These are phyloP conservation scores for Tenthredo notha DNA, from an alignment of 2,888 invertebrate genomes.

Conservation along the genomic window DNA sequence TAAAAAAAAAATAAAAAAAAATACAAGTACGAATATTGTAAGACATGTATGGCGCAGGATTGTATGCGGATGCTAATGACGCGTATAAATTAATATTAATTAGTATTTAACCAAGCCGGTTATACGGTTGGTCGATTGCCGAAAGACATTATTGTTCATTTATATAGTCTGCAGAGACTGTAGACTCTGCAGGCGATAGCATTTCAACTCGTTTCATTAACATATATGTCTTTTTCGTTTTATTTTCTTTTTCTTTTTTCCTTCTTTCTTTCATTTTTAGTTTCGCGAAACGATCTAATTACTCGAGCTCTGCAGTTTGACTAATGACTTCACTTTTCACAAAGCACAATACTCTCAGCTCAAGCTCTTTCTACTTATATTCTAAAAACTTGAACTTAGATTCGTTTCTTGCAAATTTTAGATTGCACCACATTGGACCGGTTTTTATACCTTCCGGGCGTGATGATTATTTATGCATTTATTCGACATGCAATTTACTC, in stretches of 20 bases:
- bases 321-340: background rate
- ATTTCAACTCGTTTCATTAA: background rate
- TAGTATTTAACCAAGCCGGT: conserved; percentile 26
- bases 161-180: background rate
- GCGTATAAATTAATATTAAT: conserved; percentile 45
- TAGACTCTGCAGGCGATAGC: background rate
- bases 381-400: background rate
- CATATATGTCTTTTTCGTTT: background rate
- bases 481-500: background rate
- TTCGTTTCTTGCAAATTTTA: background rate
- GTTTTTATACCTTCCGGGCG: background rate
- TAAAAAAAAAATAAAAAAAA: background rate
- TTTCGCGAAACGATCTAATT: conserved; percentile 5
- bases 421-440: background rate
- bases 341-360: background rate
- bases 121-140: conserved; percentile 30
- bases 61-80: conserved; percentile 14
- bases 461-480: background rate
- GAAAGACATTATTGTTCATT: conserved; percentile 30
- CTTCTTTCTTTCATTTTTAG: background rate
- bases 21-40: background rate
- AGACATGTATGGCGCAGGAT: background rate
- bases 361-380: background rate
- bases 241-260: background rate
- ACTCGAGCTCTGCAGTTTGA: background rate